Conservation (phyloP, 2,888 invertebrate species). For the Nemoura dubitans region DNA sequence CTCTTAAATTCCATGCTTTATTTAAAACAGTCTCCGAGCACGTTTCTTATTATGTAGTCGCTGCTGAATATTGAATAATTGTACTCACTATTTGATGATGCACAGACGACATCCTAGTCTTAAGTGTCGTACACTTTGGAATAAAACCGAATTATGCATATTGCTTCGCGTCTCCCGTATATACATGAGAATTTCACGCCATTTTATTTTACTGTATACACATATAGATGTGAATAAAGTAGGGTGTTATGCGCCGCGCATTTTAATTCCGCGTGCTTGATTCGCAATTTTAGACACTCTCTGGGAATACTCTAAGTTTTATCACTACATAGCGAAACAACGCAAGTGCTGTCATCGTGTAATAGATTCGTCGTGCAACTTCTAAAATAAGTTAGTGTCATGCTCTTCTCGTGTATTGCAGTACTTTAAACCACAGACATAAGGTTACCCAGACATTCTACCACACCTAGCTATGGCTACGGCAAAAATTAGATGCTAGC, state of each 20-base stretch:
- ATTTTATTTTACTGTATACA: no score
- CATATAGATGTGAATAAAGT: no score
- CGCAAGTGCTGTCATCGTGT: not conserved
- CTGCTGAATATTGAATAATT: slow-evolving; percentile 4
- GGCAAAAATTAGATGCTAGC: no score
- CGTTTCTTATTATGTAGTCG: slow-evolving; percentile 12
- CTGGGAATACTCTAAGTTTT: not conserved
- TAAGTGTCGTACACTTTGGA: not conserved
- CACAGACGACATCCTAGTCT: not conserved
- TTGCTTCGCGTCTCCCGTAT: not conserved
- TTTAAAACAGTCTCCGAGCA: not conserved
- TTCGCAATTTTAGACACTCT: not conserved
- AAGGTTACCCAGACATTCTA: no score
- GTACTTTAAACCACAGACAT: no score
- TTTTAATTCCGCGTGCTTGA: not conserved
- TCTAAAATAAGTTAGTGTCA: not conserved
- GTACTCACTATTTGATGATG: slow-evolving; percentile 4
- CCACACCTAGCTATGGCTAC: no score
- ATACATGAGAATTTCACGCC: slow-evolving; percentile 3
- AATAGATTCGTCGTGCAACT: not conserved
- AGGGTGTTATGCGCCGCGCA: not conserved
- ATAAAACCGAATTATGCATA: not conserved
- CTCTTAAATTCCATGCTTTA: not conserved
- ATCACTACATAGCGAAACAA: no score
- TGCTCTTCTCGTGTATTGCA: not conserved